These are phyloP conservation scores for Ochotona curzoniae DNA, from an alignment of 2,113 vertebrate genomes.

Conservation along the genomic window DNA sequence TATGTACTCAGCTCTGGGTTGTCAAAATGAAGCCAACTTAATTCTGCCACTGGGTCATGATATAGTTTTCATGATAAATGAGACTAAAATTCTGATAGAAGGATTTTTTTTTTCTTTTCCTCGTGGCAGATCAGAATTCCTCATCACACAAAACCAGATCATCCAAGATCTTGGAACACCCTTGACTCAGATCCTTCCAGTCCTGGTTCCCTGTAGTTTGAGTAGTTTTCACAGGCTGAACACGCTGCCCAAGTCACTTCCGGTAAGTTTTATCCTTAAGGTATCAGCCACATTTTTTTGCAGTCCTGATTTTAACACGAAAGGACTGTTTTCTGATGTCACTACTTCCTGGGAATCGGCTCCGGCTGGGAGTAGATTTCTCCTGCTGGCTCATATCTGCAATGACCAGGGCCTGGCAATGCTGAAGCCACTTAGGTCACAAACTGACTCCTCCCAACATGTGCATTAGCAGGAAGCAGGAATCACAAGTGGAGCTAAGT, in stretches of 20 bases:
- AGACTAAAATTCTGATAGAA: not conserved
- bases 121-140: not conserved
- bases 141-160: not conserved
- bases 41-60: not conserved
- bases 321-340: not conserved
- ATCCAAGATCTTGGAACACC: fast-evolving
- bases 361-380: not conserved
- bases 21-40: not conserved
- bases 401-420: too few relatives aligned
- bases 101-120: not conserved
- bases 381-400: not conserved
- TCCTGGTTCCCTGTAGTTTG: not conserved
- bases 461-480: too few relatives aligned
- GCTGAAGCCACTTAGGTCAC: too few relatives aligned
- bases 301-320: not conserved
- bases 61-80: not conserved
- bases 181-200: not conserved
- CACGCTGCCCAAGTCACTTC: too few relatives aligned
- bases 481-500: too few relatives aligned
- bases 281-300: not conserved
- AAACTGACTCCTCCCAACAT: too few relatives aligned
- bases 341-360: not conserved
- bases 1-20: not conserved
- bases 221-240: not conserved
- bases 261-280: fast-evolving